Evolutionary conservation across 2,888 invertebrate genomes (phyloP).

Genomic region (Phaonia tiefii): DNA sequence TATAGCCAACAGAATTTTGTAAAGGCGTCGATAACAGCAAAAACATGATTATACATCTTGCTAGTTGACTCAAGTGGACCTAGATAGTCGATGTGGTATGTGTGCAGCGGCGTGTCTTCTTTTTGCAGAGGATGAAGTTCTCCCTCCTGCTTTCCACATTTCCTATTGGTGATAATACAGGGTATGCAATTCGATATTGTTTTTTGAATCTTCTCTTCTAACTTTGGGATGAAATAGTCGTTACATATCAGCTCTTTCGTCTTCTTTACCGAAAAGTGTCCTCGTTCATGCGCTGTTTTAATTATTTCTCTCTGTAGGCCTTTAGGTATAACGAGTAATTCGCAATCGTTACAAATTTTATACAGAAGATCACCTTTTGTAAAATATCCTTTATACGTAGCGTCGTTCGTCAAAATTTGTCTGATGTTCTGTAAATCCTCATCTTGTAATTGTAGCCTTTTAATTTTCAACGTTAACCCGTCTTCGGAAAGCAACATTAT

Average conservation of each 20-base stretch:
- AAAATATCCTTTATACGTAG: constrained; percentile 44
- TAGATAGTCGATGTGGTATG: constrained; percentile 70
- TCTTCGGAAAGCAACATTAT: constrained; percentile 51
- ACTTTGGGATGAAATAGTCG: constrained; percentile 61
- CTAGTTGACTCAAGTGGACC: constrained; percentile 52
- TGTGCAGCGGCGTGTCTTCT: too few species aligned
- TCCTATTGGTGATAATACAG: constrained; percentile 62
- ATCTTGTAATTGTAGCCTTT: constrained; percentile 59
- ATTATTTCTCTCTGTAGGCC: constrained; percentile 61
- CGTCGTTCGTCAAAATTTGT: constrained; percentile 44
- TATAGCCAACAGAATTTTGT: constrained; percentile 73
- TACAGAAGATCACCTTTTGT: constrained; percentile 42
- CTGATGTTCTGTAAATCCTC: constrained; percentile 48
- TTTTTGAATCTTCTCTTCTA: constrained; percentile 51
- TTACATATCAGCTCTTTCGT: constrained; percentile 41
- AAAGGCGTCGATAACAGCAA: constrained; percentile 75
- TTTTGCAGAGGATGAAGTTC: too few species aligned
- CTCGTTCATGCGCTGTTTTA: constrained; percentile 46
- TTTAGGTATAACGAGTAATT: constrained; percentile 58
- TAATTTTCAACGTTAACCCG: constrained; percentile 20
- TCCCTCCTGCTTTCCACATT: too few species aligned
- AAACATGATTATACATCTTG: constrained; percentile 69
- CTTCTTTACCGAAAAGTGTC: constrained; percentile 57
- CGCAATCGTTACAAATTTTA: constrained; percentile 45
- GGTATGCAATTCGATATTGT: constrained; percentile 57